Base-by-base conservation (phyloP, 2,113 vertebrate genomes). In the Esox niger region DNA sequence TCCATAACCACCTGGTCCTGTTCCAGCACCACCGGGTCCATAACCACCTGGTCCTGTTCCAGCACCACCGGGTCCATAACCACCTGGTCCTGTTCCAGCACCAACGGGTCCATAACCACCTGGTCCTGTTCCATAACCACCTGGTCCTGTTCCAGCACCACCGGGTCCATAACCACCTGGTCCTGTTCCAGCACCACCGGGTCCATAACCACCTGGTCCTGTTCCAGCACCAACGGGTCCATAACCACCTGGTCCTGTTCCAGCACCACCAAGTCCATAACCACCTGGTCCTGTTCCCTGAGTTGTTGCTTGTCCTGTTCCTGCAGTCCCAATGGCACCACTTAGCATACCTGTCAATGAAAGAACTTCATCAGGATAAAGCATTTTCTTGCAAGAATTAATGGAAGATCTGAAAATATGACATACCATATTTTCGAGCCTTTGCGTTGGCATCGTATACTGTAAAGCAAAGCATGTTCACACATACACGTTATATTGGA, bases 151-250 rank as follows among this genome's bases (percentile, higher is more conserved):
- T n/a, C 72, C n/a, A 71, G 30, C 64, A 32, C 84, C 80, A 63
- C 75, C 81, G 21, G 69, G 27, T n/a, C 77, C 82, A 66, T 61
- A 62, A 31, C 83, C 75, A 64, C 73, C 79, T 4, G n/a, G n/a
- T n/a, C n/a, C n/a, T n/a, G 77, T 38, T 62, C 69, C 77, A 25
- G 66, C 46, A 1, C 76, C 68, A 63, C 75, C 81, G 21, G 69
- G 27, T n/a, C 77, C 82, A 66, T 61, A 62, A 31, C 83, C 75
- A 47, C 76, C 74, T 62, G 76, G 66, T 43, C 80, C n/a, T n/a
- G n/a, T n/a, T n/a, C n/a, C 73, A 52, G 61, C 67, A 52, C 69
- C 74, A 38, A 9, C 35, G 15, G 9, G 35, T 52, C 64, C n/a
- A n/a, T n/a, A n/a, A n/a, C n/a, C n/a, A n/a, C n/a, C n/a, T n/a